Evolutionary conservation across 2,797 vertebrate species (phyloP), one percentile per base, ranked within the genome.

Genomic region (Gadopsis bispinosus): DNA sequence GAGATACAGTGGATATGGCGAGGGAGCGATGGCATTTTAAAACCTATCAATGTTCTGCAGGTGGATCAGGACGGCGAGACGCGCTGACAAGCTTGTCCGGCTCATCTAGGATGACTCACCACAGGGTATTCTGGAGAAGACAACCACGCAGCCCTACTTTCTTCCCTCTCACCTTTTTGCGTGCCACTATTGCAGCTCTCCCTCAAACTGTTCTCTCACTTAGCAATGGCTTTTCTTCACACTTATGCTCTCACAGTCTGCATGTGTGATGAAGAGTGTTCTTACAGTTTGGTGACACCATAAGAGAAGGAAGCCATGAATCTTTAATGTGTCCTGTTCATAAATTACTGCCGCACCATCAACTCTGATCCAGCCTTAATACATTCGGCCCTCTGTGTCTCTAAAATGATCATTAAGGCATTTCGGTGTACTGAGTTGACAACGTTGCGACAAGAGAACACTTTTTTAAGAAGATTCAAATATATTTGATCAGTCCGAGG

Each of bases 301-400:
- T 73, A 83, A 79, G 81, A 89, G 80, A 87, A 84, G 76, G 86
- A 80, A 83, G 66, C 83, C 77, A 90, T 94, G 90, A 93, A 93
- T 93, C 88, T 92, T 94, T 92, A 92, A 92, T 89, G 89, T 73
- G 86, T 89, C 79, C 88, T 87, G 87, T 91, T 92, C 88, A 90
- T 94, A 92, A 92, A 94, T 94, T 92, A 92, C 85, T 72, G 83
- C 83, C 13, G 73, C 86, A 75, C 74, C 85, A 83, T 91, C 90
- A 83, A 72, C 76, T 77, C 56, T 47, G 75, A 72, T 69, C 37
- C 76, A 65, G 65, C 62, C 67, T 72, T 77, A 60, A 84, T 75
- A 66, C 75, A 73, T 83, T 76, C 59, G 79, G 83, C 70, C 70
- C 48, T 54, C 76, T 71, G 51, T 41, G 65, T 77, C 77, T 83